A percentile compares a stretch with the other conserved stretches of the same genome.
Conservation (phyloP, 2,113 vertebrate genomes). For the Malurus melanocephalus region DNA sequence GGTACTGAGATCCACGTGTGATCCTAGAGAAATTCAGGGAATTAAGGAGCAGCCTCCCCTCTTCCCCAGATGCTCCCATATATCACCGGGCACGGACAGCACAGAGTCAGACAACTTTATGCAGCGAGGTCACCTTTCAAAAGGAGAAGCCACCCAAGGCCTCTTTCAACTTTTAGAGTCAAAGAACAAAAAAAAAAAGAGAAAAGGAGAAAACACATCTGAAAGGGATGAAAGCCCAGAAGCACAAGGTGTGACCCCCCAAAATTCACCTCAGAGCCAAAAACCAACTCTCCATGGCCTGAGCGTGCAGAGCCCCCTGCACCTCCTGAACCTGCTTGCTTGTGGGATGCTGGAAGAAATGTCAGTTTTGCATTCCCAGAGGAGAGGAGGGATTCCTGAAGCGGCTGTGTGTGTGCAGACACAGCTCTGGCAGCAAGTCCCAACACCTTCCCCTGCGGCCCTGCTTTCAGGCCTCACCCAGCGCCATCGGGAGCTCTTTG, state of each 20-base stretch:
- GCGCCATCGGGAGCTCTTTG: constrained; percentile 7
- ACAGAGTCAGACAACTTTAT: background rate
- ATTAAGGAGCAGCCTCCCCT: background rate
- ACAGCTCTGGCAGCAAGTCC: constrained; percentile 18
- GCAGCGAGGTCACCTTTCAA: background rate
- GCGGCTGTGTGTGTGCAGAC: constrained; percentile 7
- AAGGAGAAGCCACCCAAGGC: background rate
- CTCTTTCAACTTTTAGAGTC: background rate
- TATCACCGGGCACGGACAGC: background rate
- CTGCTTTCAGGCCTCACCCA: background rate
- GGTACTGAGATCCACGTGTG: background rate
- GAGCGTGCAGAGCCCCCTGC: background rate
- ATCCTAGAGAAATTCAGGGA: background rate
- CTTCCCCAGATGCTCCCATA: background rate
- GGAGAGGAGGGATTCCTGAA: background rate
- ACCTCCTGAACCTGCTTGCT: background rate
- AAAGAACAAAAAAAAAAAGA: background rate
- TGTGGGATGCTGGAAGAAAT: background rate
- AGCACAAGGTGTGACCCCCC: background rate
- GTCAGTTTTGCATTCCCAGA: background rate
- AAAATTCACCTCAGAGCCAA: background rate
- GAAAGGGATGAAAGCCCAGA: background rate
- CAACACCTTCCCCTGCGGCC: constrained; percentile 21
- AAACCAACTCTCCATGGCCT: background rate
- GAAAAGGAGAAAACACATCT: background rate